Evolutionary conservation across 2,888 invertebrate genomes (phyloP).

Genomic region (Argyresthia goedartella): DNA sequence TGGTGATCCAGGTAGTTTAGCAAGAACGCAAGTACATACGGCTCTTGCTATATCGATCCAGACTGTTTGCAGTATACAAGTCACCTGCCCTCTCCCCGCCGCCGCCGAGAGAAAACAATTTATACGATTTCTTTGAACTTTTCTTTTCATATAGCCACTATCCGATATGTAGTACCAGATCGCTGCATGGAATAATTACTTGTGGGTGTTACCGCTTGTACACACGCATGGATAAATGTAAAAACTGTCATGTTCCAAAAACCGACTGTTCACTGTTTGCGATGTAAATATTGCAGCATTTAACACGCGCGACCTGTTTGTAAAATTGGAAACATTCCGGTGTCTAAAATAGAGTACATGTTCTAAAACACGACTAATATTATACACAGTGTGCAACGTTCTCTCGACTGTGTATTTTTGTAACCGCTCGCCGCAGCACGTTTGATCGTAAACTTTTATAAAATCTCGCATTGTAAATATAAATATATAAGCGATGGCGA

Average conservation of each 20-base stretch:
- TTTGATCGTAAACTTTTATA: no score
- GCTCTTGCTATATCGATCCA: constrained; percentile 2
- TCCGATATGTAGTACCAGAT: no score
- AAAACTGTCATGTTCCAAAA: not conserved
- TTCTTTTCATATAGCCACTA: not conserved
- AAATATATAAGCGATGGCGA: no score
- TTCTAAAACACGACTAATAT: not conserved
- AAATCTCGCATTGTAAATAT: no score
- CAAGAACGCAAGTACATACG: not conserved
- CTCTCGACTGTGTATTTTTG: not conserved
- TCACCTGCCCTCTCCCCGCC: not conserved
- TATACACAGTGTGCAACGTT: not conserved
- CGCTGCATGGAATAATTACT: no score
- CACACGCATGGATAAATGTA: not conserved
- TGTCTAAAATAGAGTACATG: not conserved
- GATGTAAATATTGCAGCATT: not conserved
- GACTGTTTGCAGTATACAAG: not conserved
- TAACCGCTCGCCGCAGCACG: no score
- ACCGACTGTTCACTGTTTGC: not conserved
- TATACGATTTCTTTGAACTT: not conserved
- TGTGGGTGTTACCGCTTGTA: no score
- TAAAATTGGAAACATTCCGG: not conserved
- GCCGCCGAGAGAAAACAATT: not conserved
- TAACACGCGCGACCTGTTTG: not conserved
- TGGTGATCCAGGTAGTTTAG: no score